Percentiles rank a stretch among this genome's conserved stretches.
These are phyloP conservation scores for Cistogaster globosa DNA, from an alignment of 2,888 invertebrate species.

Conservation along the genomic window DNA sequence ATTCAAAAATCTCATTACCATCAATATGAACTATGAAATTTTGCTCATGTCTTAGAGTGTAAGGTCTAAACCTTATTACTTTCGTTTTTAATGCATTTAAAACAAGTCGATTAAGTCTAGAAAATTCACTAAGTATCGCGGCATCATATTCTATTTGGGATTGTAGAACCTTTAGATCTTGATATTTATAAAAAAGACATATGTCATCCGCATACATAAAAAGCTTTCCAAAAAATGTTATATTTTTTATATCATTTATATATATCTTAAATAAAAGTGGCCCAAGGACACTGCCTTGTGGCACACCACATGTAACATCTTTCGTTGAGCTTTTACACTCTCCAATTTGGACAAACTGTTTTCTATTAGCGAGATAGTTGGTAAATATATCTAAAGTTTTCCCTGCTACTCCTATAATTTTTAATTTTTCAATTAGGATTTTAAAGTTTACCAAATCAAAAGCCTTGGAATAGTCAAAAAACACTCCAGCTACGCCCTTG, in stretches of 20 bases:
- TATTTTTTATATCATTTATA: no score
- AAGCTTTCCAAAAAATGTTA: no score
- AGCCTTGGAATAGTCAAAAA: neutral
- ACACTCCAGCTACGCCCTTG: neutral
- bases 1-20: neutral
- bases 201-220: no score
- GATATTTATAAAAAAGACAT: no score
- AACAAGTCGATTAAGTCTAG: neutral
- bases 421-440: neutral
- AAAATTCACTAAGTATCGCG: neutral
- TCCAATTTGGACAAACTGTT: neutral
- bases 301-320: neutral
- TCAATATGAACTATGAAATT: neutral
- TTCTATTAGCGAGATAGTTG: neutral
- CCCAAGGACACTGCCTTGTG: neutral
- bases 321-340: neutral
- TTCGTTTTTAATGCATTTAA: neutral
- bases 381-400: neutral
- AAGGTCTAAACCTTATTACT: neutral
- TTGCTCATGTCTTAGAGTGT: neutral
- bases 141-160: neutral
- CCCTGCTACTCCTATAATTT: neutral
- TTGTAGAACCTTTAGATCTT: neutral
- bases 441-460: conserved; percentile 1
- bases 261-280: no score